A percentile compares a stretch with the other conserved stretches of the same genome.
phyloP scores from a whole-genome alignment of 2,797 vertebrate genomes.

The Sebastes vulpes region DNA sequence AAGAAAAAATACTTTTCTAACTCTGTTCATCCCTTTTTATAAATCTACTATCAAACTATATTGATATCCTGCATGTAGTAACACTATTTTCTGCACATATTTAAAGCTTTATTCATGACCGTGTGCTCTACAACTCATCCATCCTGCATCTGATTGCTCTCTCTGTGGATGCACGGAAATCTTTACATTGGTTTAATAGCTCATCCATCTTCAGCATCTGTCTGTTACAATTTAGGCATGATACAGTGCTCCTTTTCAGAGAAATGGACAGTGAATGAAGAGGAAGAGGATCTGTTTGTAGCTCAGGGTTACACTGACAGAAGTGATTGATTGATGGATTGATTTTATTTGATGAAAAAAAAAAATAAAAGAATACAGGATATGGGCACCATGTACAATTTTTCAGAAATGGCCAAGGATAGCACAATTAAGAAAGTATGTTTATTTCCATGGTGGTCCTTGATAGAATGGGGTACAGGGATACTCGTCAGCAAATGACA shows the following conservation, averaged over 20 bases:
- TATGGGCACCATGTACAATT: neutral
- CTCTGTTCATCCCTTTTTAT: neutral
- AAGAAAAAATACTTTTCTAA: neutral
- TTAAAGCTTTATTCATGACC: neutral
- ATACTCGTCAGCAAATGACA: neutral
- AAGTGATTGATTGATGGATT: neutral
- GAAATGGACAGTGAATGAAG: neutral
- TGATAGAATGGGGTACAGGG: neutral
- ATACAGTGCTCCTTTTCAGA: neutral
- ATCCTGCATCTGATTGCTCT: neutral
- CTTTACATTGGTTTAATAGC: constrained; percentile 23
- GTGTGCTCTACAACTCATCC: neutral
- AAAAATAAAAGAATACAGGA: neutral
- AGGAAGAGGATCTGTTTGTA: neutral
- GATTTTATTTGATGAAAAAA: neutral
- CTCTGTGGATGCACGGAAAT: neutral
- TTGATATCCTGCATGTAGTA: neutral
- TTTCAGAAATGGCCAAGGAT: neutral
- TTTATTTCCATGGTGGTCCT: neutral
- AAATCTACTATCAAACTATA: neutral
- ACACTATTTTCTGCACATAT: neutral
- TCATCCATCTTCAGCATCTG: constrained; percentile 39
- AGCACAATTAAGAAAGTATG: neutral
- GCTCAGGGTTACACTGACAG: constrained; percentile 4
- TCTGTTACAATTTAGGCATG: constrained; percentile 14